These are phyloP conservation scores for Laticauda colubrina DNA, from an alignment of 2,113 vertebrate species.

Conservation along the genomic window DNA sequence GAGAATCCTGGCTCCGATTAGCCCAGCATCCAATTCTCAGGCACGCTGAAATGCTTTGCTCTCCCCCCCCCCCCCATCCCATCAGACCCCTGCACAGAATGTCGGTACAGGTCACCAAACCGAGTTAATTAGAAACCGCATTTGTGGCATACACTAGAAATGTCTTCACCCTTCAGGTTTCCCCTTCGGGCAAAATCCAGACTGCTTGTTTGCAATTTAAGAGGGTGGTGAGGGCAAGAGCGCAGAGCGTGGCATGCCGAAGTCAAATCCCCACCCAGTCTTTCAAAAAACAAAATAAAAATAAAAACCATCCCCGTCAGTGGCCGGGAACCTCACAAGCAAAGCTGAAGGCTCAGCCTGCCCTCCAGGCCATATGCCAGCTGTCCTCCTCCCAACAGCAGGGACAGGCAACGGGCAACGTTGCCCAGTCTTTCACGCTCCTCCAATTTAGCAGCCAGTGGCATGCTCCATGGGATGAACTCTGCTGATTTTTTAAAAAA, in stretches of 20 bases:
- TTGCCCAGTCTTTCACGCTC: not conserved
- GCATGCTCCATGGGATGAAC: not conserved
- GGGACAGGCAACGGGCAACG: not conserved
- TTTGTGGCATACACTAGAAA: not conserved
- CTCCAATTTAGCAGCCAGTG: not conserved
- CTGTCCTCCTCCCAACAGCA: not conserved
- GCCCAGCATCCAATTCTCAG: not conserved
- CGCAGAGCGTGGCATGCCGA: not conserved
- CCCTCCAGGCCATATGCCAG: not conserved
- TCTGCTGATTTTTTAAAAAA: not conserved
- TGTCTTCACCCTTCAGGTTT: not conserved
- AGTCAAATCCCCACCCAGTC: not conserved
- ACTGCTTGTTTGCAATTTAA: fast-evolving
- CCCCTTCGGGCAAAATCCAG: not conserved
- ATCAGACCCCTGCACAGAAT: not conserved
- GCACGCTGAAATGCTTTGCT: not conserved
- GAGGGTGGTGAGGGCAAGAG: too few relatives aligned
- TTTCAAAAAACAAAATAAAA: not conserved
- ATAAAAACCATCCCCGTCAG: not conserved
- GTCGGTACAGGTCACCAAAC: not conserved
- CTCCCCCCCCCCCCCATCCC: too few relatives aligned
- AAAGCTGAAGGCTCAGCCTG: not conserved
- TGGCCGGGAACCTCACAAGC: not conserved
- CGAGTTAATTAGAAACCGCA: not conserved
- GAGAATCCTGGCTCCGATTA: not conserved